These are phyloP conservation scores for Phalera bucephala DNA, from an alignment of 2,888 invertebrate species.

Conservation along the genomic window DNA sequence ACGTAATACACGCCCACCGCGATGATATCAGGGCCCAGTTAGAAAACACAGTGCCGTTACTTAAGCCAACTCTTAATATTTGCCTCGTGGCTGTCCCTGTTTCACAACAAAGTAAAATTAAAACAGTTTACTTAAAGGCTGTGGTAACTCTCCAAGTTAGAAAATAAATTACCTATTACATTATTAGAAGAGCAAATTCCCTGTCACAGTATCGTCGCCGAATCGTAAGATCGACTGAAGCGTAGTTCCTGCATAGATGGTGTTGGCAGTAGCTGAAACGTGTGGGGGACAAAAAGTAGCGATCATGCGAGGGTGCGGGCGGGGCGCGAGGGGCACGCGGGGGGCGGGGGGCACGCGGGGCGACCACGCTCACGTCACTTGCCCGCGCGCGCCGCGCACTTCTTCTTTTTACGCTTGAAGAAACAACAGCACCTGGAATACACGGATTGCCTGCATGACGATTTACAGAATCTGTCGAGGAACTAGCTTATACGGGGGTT, in stretches of 20 bases:
- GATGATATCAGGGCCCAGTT: too few relatives aligned
- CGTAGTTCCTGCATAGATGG: neutral
- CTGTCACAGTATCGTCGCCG: neutral
- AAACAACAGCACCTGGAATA: slow-evolving; percentile 98
- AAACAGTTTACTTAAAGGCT: too few relatives aligned
- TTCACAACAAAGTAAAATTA: too few relatives aligned
- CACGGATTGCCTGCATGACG: slow-evolving; percentile 81
- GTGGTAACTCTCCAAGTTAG: too few relatives aligned
- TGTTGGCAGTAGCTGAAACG: neutral
- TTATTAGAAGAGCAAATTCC: too few relatives aligned
- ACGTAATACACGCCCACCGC: too few relatives aligned
- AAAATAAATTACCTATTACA: too few relatives aligned
- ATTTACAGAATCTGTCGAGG: slow-evolving; percentile 78
- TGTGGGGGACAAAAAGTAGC: neutral
- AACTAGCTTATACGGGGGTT: slow-evolving; percentile 37
- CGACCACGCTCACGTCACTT: slow-evolving; percentile 89
- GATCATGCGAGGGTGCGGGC: slow-evolving; percentile 3
- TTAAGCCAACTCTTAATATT: too few relatives aligned
- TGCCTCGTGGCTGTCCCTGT: too few relatives aligned
- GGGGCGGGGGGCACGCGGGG: slow-evolving; percentile 32
- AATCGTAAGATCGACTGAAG: neutral
- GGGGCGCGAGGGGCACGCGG: slow-evolving; percentile 13
- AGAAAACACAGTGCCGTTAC: too few relatives aligned
- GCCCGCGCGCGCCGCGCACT: slow-evolving; percentile 92
- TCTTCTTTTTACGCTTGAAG: slow-evolving; percentile 99